Evolutionary conservation across 1,140 invertebrate species (phyloP).

Genomic region (Acyrthosiphon pisum): DNA sequence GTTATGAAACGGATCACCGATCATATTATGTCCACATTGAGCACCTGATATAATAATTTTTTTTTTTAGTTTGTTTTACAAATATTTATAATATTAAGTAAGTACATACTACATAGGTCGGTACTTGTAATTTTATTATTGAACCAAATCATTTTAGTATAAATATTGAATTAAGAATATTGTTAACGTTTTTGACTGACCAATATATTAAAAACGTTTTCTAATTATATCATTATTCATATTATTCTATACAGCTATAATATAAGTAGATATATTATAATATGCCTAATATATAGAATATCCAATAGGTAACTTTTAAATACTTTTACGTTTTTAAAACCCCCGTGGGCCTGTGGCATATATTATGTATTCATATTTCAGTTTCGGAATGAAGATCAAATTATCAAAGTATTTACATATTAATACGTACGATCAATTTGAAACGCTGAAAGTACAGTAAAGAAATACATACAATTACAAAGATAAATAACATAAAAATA

Average conservation of each 20-base stretch:
- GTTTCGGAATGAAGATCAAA: slow-evolving; percentile 1
- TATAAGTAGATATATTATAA: neutral
- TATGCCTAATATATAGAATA: neutral
- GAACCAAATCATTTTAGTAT: neutral
- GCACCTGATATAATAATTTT: neutral
- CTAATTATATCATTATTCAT: neutral
- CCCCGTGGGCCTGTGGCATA: neutral
- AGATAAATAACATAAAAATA: slow-evolving; percentile 2
- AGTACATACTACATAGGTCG: neutral
- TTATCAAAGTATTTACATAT: slow-evolving; percentile 2
- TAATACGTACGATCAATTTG: neutral
- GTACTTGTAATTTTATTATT: neutral
- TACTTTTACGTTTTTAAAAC: neutral
- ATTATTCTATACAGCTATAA: neutral
- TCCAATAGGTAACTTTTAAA: neutral
- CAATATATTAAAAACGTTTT: neutral
- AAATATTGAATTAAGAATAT: neutral
- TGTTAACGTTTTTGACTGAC: neutral
- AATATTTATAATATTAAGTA: neutral
- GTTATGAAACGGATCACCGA: neutral
- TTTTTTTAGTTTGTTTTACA: neutral
- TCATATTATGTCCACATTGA: neutral
- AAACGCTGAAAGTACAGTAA: neutral
- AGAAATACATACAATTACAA: slow-evolving; percentile 21
- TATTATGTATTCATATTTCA: neutral